A percentile compares a stretch with the other conserved stretches of the same genome.
phyloP scores from a whole-genome alignment of 2,888 invertebrate species.

The Leucophora obtusa region DNA sequence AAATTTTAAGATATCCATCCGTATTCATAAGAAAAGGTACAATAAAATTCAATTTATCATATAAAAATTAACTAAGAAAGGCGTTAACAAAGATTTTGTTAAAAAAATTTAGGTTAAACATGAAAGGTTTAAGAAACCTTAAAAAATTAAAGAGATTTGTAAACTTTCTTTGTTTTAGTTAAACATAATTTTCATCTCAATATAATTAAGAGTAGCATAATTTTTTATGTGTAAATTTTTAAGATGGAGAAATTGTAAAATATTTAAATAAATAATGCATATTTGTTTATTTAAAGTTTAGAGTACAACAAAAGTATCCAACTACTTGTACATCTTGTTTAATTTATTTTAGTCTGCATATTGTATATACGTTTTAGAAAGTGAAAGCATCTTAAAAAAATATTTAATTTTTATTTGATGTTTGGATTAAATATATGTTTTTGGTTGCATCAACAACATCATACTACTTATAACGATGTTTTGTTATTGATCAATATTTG shows the following conservation, averaged over 20 bases:
- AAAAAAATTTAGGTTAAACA: conserved; percentile 36
- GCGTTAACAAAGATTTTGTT: conserved; percentile 33
- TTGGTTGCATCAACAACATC: conserved; percentile 13
- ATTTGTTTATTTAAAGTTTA: conserved; percentile 3
- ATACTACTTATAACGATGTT: background rate
- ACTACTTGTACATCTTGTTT: background rate
- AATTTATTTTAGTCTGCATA: conserved; percentile 2
- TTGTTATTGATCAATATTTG: conserved; percentile 37
- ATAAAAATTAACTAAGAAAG: conserved; percentile 16
- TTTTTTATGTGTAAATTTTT: background rate
- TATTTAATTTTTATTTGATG: conserved; percentile 14
- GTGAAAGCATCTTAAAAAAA: conserved; percentile 43
- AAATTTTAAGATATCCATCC: background rate
- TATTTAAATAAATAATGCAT: background rate
- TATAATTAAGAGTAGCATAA: background rate
- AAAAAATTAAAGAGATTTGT: background rate
- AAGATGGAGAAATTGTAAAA: background rate
- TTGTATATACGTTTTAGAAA: conserved; percentile 29
- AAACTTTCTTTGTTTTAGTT: conserved; percentile 11
- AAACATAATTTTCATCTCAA: background rate
- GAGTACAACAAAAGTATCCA: background rate
- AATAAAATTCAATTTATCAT: conserved; percentile 28
- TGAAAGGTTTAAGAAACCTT: background rate
- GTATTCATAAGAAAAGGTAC: background rate
- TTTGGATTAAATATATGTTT: conserved; percentile 34